Percentiles rank a stretch among this genome's conserved stretches.
These are phyloP conservation scores for Matsumurasca onukii DNA, from an alignment of 1,140 invertebrate species.

Conservation along the genomic window DNA sequence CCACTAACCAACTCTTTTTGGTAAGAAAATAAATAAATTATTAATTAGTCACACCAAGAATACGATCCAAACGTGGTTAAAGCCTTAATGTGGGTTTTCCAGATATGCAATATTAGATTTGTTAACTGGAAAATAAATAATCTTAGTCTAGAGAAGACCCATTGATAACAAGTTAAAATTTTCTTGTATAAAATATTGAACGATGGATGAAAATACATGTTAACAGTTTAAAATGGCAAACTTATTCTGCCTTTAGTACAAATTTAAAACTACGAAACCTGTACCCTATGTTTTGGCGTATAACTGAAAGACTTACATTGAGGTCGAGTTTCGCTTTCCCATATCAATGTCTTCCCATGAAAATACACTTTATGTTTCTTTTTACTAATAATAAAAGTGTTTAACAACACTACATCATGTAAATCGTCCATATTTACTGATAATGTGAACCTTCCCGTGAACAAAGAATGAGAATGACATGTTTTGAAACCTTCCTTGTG, in stretches of 20 bases:
- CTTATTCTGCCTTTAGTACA: not conserved
- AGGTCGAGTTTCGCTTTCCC: conserved; percentile 60
- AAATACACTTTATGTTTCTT: conserved; percentile 59
- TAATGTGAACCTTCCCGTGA: too few species aligned
- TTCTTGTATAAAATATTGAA: not conserved
- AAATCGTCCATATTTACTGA: too few species aligned
- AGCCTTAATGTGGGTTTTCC: too few species aligned
- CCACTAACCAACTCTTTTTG: too few species aligned
- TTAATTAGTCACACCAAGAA: too few species aligned
- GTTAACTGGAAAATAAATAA: not conserved
- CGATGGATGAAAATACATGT: not conserved
- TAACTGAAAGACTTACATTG: conserved; percentile 51
- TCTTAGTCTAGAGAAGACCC: not conserved
- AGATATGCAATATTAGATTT: too few species aligned
- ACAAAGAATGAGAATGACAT: too few species aligned
- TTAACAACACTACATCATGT: conserved; percentile 24
- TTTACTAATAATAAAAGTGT: conserved; percentile 24
- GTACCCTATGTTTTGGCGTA: not conserved
- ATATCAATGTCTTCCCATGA: conserved; percentile 60
- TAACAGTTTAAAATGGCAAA: not conserved
- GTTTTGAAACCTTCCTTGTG: too few species aligned
- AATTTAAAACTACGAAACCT: not conserved
- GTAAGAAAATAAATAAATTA: too few species aligned
- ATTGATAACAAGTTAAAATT: not conserved
- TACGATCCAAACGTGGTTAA: too few species aligned